Evolutionary conservation across 53 echinoderm and acorn worm species (phyloP).

Genomic region (Holothuria leucospilota): DNA sequence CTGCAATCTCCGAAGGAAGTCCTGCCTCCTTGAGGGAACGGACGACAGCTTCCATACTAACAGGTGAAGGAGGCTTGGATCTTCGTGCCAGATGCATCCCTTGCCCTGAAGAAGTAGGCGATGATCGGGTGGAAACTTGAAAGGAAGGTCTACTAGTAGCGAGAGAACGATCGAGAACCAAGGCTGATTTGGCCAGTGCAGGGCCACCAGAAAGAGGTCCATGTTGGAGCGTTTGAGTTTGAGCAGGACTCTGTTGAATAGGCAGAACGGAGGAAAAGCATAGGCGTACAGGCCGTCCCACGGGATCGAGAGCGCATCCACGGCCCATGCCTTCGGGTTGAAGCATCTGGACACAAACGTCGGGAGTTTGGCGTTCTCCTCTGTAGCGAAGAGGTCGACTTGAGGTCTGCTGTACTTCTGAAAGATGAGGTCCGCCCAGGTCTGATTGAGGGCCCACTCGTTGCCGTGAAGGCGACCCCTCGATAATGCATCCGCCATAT

Average conservation of each 20-base stretch:
- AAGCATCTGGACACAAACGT: conserved; percentile 25
- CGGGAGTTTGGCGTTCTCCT: conserved; percentile 43
- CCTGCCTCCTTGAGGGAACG: background rate
- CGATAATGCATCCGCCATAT: conserved; percentile 38
- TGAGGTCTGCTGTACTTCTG: background rate
- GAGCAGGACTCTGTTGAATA: conserved; percentile 6
- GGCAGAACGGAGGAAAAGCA: conserved; percentile 57
- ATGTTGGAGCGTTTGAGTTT: conserved; percentile 7
- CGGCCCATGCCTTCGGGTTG: conserved; percentile 24
- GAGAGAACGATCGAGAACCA: conserved; percentile 48
- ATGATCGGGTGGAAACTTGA: too few relatives aligned
- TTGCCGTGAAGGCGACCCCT: background rate
- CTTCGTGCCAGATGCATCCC: too few relatives aligned
- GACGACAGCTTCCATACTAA: background rate
- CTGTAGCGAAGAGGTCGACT: conserved; percentile 47
- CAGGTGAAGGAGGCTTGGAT: too few relatives aligned
- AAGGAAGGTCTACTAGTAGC: background rate
- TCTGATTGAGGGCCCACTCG: conserved; percentile 12
- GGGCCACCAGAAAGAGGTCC: conserved; percentile 45
- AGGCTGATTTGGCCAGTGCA: conserved; percentile 48
- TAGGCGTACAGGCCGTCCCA: conserved; percentile 52
- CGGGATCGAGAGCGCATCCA: conserved; percentile 39
- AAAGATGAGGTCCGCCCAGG: background rate
- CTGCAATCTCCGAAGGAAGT: too few relatives aligned
- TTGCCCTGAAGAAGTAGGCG: too few relatives aligned